phyloP scores from a whole-genome alignment of 2,888 invertebrate genomes.

The Sinopyrophorus schimmeli region DNA sequence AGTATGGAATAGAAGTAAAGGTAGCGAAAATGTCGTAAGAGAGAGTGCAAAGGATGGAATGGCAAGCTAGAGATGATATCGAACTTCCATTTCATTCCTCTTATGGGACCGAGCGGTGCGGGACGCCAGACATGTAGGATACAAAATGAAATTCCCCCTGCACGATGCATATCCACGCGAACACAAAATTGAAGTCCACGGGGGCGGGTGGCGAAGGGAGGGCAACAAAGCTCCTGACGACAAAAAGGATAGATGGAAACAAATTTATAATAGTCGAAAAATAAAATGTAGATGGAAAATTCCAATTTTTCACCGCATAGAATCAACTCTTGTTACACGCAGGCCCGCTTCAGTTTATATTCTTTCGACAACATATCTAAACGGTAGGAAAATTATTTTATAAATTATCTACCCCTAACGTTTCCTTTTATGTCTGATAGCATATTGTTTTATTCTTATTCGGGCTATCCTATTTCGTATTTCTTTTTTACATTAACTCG shows the following conservation, averaged over 20 bases:
- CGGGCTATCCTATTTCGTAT: slow-evolving; percentile 5
- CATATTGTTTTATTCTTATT: slow-evolving; percentile 7
- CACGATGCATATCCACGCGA: slow-evolving; percentile 47
- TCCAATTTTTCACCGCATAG: slow-evolving; percentile 43
- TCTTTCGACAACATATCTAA: slow-evolving; percentile 22
- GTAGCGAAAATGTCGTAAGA: slow-evolving; percentile 35
- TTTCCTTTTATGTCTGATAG: too few species aligned
- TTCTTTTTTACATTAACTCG: too few species aligned
- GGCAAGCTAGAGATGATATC: slow-evolving; percentile 46
- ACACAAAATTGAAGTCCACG: slow-evolving; percentile 52
- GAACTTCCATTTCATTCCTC: slow-evolving; percentile 50
- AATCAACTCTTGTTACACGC: slow-evolving; percentile 29
- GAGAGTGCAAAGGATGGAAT: slow-evolving; percentile 40
- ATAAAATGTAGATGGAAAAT: slow-evolving; percentile 42
- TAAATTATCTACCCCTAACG: slow-evolving; percentile 13
- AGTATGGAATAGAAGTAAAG: slow-evolving; percentile 35
- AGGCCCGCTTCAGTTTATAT: slow-evolving; percentile 23
- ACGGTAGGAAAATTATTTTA: slow-evolving; percentile 13
- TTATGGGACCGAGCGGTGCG: slow-evolving; percentile 44
- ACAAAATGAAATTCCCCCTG: slow-evolving; percentile 53
- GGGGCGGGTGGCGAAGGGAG: slow-evolving; percentile 40
- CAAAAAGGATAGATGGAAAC: slow-evolving; percentile 49
- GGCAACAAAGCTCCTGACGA: slow-evolving; percentile 41
- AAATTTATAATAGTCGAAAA: slow-evolving; percentile 50
- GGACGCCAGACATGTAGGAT: slow-evolving; percentile 49